Evolutionary conservation across 2,888 invertebrate genomes (phyloP).

Genomic region (Pseudococcus longispinus): DNA sequence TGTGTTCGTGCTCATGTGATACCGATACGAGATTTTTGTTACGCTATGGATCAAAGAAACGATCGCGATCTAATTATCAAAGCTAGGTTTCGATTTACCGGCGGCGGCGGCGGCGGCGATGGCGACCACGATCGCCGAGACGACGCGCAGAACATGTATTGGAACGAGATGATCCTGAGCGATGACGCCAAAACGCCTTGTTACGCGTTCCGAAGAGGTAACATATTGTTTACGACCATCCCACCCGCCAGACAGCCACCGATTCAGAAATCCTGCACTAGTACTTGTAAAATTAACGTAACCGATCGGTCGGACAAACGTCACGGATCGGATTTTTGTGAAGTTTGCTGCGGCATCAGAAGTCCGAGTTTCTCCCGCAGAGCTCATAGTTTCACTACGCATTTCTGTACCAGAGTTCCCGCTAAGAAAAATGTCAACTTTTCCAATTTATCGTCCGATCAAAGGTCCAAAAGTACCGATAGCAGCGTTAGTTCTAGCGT

Average conservation of each 20-base stretch:
- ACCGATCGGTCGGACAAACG: neutral
- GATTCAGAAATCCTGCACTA: slow-evolving; percentile 40
- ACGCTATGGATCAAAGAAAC: slow-evolving; percentile 1
- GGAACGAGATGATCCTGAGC: slow-evolving; percentile 15
- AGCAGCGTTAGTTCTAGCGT: neutral
- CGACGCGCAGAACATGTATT: neutral
- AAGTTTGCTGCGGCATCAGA: slow-evolving; percentile 59
- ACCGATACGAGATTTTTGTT: neutral
- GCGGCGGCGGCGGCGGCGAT: neutral
- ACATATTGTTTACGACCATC: slow-evolving; percentile 66
- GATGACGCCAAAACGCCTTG: slow-evolving; percentile 41
- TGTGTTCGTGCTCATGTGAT: neutral
- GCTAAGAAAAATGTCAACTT: slow-evolving; percentile 57
- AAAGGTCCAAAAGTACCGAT: slow-evolving; percentile 29
- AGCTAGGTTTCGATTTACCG: neutral
- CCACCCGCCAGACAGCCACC: slow-evolving; percentile 50
- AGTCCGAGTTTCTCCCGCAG: slow-evolving; percentile 59
- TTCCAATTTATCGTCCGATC: neutral
- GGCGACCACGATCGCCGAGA: neutral
- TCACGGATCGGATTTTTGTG: slow-evolving; percentile 57
- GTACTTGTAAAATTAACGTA: neutral
- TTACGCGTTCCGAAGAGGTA: slow-evolving; percentile 66
- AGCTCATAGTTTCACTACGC: slow-evolving; percentile 63
- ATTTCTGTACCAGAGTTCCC: slow-evolving; percentile 62
- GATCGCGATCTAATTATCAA: slow-evolving; percentile 19